Percentiles rank a stretch among this genome's conserved stretches.
phyloP scores from a whole-genome alignment of 2,113 vertebrate species.

The Fulica atra region DNA sequence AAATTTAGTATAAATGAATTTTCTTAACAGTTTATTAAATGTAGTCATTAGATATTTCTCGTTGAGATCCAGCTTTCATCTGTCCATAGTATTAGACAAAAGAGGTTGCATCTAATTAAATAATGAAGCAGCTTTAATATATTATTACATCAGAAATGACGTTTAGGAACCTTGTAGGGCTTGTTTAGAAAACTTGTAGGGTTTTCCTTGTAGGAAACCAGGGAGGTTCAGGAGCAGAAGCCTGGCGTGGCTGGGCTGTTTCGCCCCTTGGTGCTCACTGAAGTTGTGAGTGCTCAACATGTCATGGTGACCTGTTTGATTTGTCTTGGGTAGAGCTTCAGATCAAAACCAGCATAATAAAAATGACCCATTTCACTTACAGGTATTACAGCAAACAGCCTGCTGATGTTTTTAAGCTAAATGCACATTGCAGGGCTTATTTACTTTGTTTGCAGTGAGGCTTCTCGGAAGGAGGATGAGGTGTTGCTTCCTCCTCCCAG shows the following conservation, averaged over 20 bases:
- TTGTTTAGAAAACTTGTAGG: neutral
- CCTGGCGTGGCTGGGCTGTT: neutral
- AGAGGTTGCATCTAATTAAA: slow-evolving; percentile 18
- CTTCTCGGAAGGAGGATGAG: neutral
- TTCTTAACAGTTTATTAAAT: slow-evolving; percentile 49
- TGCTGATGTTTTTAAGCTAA: neutral
- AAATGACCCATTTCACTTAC: neutral
- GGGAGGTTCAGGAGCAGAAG: neutral
- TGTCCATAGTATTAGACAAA: neutral
- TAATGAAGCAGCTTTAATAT: neutral
- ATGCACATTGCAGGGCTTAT: neutral
- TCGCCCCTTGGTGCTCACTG: neutral
- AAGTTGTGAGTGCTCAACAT: neutral
- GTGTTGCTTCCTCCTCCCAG: neutral
- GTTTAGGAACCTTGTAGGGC: neutral
- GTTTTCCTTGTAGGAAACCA: neutral
- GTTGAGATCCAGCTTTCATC: neutral
- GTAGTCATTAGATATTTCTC: slow-evolving; percentile 19
- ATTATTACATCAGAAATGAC: neutral
- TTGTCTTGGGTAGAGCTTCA: neutral
- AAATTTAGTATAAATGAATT: slow-evolving; percentile 24
- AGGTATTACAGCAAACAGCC: neutral
- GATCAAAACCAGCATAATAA: neutral
- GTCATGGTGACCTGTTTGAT: neutral
- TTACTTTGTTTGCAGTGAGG: neutral